Percentiles rank a stretch among this genome's conserved stretches.
Evolutionary conservation across 2,888 invertebrate genomes (phyloP).

Genomic region (Nomada goodeniana): DNA sequence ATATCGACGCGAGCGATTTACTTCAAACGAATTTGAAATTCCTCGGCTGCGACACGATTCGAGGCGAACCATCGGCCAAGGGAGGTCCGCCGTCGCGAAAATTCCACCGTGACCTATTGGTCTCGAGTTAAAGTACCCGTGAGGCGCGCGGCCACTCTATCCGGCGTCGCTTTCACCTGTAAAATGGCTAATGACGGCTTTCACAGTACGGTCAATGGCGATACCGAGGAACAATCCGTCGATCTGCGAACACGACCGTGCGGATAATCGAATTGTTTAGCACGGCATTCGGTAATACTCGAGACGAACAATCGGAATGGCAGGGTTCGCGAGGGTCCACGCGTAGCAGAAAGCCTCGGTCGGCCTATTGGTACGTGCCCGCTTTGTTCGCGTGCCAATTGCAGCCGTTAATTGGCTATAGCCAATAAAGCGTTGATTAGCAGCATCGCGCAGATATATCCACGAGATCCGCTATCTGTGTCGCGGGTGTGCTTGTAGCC

Average conservation of each 20-base stretch:
- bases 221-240: constrained; percentile 50
- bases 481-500: constrained; percentile 53
- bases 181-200: constrained; percentile 45
- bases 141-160: background rate
- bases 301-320: constrained; percentile 52
- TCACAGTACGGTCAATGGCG: constrained; percentile 20
- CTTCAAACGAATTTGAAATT: background rate
- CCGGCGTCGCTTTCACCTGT: background rate
- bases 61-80: too few relatives aligned
- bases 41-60: background rate
- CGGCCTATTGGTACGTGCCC: constrained; percentile 71
- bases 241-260: constrained; percentile 56
- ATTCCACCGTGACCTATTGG: too few relatives aligned
- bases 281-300: constrained; percentile 70
- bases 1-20: background rate
- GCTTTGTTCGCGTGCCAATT: constrained; percentile 79
- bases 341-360: constrained; percentile 69
- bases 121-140: background rate
- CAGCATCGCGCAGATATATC: constrained; percentile 69
- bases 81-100: too few relatives aligned
- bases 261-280: constrained; percentile 76
- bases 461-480: constrained; percentile 64
- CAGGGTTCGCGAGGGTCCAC: constrained; percentile 49
- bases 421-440: constrained; percentile 82
- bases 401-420: constrained; percentile 81